Percentiles rank a stretch among this genome's conserved stretches.
These are phyloP conservation scores for Mirounga angustirostris DNA, from an alignment of 2,113 vertebrate species.

Conservation along the genomic window DNA sequence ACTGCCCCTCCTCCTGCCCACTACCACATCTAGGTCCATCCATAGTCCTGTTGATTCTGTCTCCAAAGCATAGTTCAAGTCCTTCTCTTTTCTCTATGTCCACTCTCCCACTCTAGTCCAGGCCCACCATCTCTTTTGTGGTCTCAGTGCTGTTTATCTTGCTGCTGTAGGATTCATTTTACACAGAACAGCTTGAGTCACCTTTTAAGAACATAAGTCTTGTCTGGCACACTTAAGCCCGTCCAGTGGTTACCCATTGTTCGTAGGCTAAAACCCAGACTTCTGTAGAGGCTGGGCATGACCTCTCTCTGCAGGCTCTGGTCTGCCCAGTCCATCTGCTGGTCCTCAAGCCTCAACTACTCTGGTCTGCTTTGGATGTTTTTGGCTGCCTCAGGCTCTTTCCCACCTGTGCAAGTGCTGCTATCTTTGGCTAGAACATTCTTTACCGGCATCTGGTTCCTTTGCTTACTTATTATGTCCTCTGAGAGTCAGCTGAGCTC, in stretches of 20 bases:
- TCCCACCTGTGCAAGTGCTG: not conserved
- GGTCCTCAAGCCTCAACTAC: not conserved
- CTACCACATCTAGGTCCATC: not conserved
- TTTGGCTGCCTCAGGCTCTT: not conserved
- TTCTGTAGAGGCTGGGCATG: rapidly evolving
- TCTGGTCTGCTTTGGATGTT: not conserved
- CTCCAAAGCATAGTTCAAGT: not conserved
- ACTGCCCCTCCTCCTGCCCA: rapidly evolving
- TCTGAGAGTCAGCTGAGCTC: not conserved
- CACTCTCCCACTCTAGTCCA: rapidly evolving
- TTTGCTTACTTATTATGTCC: not conserved
- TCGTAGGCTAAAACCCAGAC: not conserved
- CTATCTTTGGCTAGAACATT: not conserved
- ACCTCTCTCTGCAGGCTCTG: not conserved
- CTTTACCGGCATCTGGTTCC: not conserved
- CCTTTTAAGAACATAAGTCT: not conserved
- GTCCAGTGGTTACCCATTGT: not conserved
- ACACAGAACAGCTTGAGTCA: not conserved
- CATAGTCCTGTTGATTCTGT: not conserved
- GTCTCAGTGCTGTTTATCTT: not conserved
- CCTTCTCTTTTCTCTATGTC: not conserved
- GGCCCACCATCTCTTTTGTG: not conserved
- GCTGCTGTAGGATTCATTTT: not conserved
- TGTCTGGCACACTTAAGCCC: no score
- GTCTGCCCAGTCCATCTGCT: rapidly evolving